Base-by-base conservation (phyloP, 2,113 vertebrate genomes). In the Sturnira hondurensis region DNA sequence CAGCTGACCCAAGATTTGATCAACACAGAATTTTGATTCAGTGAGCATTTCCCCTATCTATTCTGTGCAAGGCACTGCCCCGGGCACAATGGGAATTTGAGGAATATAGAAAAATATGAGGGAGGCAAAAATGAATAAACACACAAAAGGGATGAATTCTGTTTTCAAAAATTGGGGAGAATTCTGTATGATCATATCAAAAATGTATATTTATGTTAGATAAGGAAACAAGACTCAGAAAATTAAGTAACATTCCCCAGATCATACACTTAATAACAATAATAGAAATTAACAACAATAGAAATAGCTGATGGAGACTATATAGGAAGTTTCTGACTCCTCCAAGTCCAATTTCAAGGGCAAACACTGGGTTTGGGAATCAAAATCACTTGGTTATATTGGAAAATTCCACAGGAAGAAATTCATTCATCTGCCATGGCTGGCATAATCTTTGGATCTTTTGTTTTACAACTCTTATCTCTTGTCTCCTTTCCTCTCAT, bases 381-480 rank as follows among this genome's bases (percentile, higher is more conserved):
- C 41, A 74, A 74, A 28, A 61, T 82, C 50, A 77, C 78, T 92
- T 41, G 61, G 36, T 89, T 88, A 54, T 47, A 54, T 3, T 93
- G 70, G 92, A 95, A 97, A 97, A 93, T 94, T 87, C 95, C 85
- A 80, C 24, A 81, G 73, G 50, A 89, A 92, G 77, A 96, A 96
- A 71, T 73, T 81, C 26, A 65, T 73, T 2, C 24, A 26, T 61
- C 41, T 5, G 6, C 50, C 19, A 31, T 4, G 14, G 22, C 54
- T 71, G 65, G 26, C n/a, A 58, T 15, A 52, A 70, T 77, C 50
- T 41, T 80, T 28, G 28, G 12, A 89, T 80, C 76, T 87, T 95
- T 83, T 74, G 28, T 67, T 86, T 96, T 68, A 82, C 43, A 45
- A 36, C 47, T 95, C 10, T 89, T 92, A 87, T 91, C 43, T 96